These are phyloP conservation scores for Mellivora capensis DNA, from an alignment of 2,113 vertebrate species.

Conservation along the genomic window DNA sequence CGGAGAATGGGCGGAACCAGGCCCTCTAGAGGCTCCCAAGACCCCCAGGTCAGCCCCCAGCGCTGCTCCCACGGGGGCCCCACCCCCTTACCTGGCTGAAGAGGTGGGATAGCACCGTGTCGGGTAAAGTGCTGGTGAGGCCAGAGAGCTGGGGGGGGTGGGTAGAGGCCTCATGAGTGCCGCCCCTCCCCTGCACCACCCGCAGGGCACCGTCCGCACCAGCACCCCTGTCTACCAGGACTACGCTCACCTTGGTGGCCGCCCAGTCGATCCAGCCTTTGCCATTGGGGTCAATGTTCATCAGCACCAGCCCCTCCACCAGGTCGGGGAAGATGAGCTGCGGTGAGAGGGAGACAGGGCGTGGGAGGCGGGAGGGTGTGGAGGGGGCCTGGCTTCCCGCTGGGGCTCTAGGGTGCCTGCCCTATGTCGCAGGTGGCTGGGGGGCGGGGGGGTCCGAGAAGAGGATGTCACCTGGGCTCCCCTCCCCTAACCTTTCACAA, in stretches of 20 bases:
- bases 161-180: background rate
- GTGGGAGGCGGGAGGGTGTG: rapidly evolving
- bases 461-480: slow-evolving; percentile 73
- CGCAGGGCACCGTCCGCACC: no score
- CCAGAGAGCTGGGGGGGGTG: slow-evolving; percentile 86
- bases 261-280: slow-evolving; percentile 99
- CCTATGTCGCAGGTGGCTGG: rapidly evolving
- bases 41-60: background rate
- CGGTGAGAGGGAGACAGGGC: background rate
- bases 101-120: slow-evolving; percentile 93
- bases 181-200: rapidly evolving
- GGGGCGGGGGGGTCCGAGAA: background rate
- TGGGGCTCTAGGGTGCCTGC: background rate
- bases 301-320: slow-evolving; percentile 95
- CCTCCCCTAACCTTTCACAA: slow-evolving; percentile 1
- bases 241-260: slow-evolving; percentile 88
- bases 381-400: background rate
- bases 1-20: background rate
- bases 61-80: rapidly evolving
- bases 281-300: slow-evolving; percentile 97
- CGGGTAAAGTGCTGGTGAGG: slow-evolving; percentile 92
- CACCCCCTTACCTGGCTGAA: slow-evolving; percentile 93
- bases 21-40: background rate
- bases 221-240: rapidly evolving
- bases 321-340: slow-evolving; percentile 96